phyloP scores from a whole-genome alignment of 2,888 invertebrate species.

The Acrobasis consociella region DNA sequence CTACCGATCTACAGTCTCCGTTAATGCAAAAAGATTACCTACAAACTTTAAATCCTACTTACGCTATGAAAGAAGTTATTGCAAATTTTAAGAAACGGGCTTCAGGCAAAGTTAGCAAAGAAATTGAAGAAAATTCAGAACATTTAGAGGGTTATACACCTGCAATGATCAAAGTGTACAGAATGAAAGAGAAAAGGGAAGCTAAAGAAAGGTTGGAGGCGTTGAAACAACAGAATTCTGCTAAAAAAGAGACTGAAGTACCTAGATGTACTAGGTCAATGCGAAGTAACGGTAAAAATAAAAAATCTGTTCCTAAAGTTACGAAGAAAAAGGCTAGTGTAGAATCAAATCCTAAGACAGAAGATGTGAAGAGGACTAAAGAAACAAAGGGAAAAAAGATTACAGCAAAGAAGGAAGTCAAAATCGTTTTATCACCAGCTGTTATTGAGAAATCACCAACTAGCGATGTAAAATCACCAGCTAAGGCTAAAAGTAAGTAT shows the following conservation, averaged over 20 bases:
- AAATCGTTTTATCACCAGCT: constrained; percentile 34
- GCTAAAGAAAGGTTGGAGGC: constrained; percentile 62
- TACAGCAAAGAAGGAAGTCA: constrained; percentile 43
- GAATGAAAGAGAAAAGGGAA: constrained; percentile 72
- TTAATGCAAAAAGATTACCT: constrained; percentile 74
- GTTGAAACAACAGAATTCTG: constrained; percentile 44
- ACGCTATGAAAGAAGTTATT: constrained; percentile 87
- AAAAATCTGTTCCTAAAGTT: constrained; percentile 34
- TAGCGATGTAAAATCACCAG: constrained; percentile 34
- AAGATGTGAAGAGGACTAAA: constrained; percentile 35
- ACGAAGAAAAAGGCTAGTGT: constrained; percentile 44
- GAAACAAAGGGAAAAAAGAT: constrained; percentile 41
- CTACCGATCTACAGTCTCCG: constrained; percentile 59
- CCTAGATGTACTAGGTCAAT: constrained; percentile 57
- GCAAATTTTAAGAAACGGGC: constrained; percentile 83
- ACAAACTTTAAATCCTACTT: constrained; percentile 84
- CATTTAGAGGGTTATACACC: constrained; percentile 76
- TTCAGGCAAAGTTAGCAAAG: constrained; percentile 55
- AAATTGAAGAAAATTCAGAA: constrained; percentile 47
- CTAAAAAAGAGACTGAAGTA: constrained; percentile 40
- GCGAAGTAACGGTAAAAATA: constrained; percentile 30
- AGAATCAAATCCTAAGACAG: constrained; percentile 36
- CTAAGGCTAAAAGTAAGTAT: constrained; percentile 47
- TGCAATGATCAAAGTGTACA: constrained; percentile 80
- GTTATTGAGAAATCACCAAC: background rate